These are phyloP conservation scores for Leucoraja erinaceus DNA, from an alignment of 2,113 vertebrate genomes.

Conservation along the genomic window DNA sequence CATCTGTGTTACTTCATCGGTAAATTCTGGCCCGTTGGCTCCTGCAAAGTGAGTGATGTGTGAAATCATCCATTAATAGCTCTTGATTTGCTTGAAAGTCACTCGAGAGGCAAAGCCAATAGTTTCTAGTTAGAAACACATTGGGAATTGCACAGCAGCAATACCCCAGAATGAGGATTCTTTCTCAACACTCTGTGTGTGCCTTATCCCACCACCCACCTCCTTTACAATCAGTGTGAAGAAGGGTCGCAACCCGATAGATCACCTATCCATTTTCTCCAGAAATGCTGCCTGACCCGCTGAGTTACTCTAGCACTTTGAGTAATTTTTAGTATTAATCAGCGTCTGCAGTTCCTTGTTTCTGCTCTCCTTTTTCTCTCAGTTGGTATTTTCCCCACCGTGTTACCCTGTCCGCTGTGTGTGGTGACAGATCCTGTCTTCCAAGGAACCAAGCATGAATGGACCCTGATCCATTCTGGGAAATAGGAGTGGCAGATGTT, in stretches of 20 bases:
- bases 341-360: no score
- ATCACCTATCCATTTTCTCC: no score
- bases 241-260: no score
- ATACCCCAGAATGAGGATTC: not conserved
- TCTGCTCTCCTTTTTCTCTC: not conserved
- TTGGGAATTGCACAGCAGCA: not conserved
- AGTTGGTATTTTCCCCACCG: not conserved
- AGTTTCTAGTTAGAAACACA: no score
- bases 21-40: not conserved
- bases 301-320: no score
- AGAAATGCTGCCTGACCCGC: no score
- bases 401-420: not conserved
- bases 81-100: no score
- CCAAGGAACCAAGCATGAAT: not conserved
- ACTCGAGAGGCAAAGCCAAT: no score
- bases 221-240: no score
- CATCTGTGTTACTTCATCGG: not conserved
- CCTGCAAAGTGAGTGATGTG: not conserved
- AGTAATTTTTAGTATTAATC: no score
- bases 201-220: no score
- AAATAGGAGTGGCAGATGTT: no score
- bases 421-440: not conserved
- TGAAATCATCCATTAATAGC: not conserved
- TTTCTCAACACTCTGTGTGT: not conserved
- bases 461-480: not conserved